Conservation (phyloP, 2,888 invertebrate genomes). For the Hipparchia sbordonii region DNA sequence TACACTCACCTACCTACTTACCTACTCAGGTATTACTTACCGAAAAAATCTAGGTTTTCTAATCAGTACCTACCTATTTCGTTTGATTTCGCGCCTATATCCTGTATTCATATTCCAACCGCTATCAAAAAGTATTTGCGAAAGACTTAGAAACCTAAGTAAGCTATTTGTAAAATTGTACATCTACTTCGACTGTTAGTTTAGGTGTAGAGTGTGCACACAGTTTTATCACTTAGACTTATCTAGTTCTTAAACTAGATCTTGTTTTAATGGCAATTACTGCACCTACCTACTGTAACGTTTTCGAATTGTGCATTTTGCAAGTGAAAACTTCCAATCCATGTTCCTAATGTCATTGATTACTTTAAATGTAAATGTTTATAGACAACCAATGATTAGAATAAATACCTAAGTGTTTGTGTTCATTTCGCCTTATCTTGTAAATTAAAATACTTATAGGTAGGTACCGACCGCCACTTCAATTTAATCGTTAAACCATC, state of each 20-base stretch:
- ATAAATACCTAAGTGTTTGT: not conserved
- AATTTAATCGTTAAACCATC: constrained; percentile 20
- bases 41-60: not conserved
- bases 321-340: not conserved
- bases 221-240: too few relatives aligned
- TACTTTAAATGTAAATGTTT: not conserved
- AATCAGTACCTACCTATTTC: not conserved
- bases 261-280: not conserved
- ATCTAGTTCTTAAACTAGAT: not conserved
- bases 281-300: not conserved
- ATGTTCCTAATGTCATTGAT: not conserved
- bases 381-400: constrained; percentile 1
- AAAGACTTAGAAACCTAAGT: not conserved
- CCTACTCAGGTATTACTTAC: too few relatives aligned
- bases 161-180: not conserved
- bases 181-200: not conserved
- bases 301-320: not conserved
- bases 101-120: not conserved
- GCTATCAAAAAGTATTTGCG: not conserved
- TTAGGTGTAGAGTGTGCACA: not conserved
- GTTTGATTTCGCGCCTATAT: not conserved
- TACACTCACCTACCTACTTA: not conserved
- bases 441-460: constrained; percentile 6
- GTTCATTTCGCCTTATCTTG: constrained; percentile 3
- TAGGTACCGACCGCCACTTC: not conserved